Base-by-base conservation (phyloP, 2,888 invertebrate genomes). In the Isoperla grammatica region DNA sequence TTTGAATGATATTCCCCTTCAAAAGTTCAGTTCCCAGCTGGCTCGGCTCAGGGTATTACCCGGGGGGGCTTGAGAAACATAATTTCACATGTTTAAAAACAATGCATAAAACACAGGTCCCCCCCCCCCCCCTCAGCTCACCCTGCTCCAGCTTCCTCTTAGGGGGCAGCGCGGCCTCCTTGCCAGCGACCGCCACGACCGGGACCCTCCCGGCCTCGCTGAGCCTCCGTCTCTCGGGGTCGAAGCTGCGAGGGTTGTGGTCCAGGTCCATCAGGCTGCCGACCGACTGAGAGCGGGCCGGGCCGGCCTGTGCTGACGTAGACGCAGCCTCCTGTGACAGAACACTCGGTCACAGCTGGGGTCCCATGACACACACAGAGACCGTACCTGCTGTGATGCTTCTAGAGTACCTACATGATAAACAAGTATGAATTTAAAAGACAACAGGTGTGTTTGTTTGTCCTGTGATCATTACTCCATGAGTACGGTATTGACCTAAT, bases 181-280 rank as follows among this genome's bases (percentile, higher is more conserved):
- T n/a, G 35, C 13, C 48, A 13, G 35, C 37, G 5, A 1, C n/a
- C 29, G 29, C n/a, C 29, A 8, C 29, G 83, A 82, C 69, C 82
- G 85, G 67, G 82, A 37, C 39, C 53, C 37, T 37, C 5, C 53
- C 53, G 13, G 53, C 53, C 9, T 15, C 53, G 17, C 53, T 53
- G 1, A 37, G 13, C 19, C 48, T n/a, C 9, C 39, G 35, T 35
- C 48, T 29, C 42, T 15, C 55, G 8, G 39, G 4, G 3, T 40
- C 15, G 23, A 39, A 39, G 15, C 5, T 2, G 29, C 2, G 1
- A 29, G 50, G 43, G 20, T 63, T 49, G 46, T 61, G 69, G 62
- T 74, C 83, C 22, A 90, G 81, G 68, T 90, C 89, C 72, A 88
- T 86, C 64, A 86, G 75, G 61, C 83, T 84, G 45, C 89, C 87